Base-by-base conservation (phyloP, 2,888 invertebrate species). In the Leucoma salicis region DNA sequence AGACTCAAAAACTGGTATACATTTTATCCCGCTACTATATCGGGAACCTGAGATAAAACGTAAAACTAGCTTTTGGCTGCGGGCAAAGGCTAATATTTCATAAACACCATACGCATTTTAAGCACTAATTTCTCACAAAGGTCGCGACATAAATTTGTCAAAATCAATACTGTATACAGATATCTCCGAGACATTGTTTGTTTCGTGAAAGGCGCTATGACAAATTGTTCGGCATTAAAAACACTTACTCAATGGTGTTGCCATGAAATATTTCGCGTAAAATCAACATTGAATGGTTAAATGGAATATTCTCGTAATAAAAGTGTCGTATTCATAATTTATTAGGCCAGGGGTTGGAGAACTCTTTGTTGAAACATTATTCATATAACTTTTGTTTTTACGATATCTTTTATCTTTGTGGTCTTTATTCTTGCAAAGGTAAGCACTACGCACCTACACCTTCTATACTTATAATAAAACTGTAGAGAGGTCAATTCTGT, bases 201-300 rank as follows among this genome's bases (percentile, higher is more conserved):
- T 31, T 12, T 12, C 39, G 11, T 44, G 42, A 55, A 49, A 46
- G 35, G 32, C 31, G 31, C 27, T 15, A 35, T 7, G 11, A 44
- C 38, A 46, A 56, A 59, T 49, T 42, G 38, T 44, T 46, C 41
- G 43, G 44, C 51, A 46, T 56, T 42, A 15, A 39, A 53, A 55
- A 53, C 24, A 46, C 44, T 39, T 29, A 33, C 18, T 6, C 31
- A 46, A 35, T 46, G 25, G 29, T 8, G 25, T 32, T 25, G 39
- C 33, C 38, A 11, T 40, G 28, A 43, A 36, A 40, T 36, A 27
- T 43, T 39, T 39, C 6, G 31, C 27, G 16, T 11, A 8, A 35
- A 38, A 15, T 14, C 21, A 31, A 31, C 31, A 31, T 6, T 21
- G 21, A 21, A 21, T 21, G 21, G 8, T 21, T 21, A 8, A 21